These are phyloP conservation scores for Thaumetopoea pityocampa DNA, from an alignment of 1,140 invertebrate species.

Conservation along the genomic window DNA sequence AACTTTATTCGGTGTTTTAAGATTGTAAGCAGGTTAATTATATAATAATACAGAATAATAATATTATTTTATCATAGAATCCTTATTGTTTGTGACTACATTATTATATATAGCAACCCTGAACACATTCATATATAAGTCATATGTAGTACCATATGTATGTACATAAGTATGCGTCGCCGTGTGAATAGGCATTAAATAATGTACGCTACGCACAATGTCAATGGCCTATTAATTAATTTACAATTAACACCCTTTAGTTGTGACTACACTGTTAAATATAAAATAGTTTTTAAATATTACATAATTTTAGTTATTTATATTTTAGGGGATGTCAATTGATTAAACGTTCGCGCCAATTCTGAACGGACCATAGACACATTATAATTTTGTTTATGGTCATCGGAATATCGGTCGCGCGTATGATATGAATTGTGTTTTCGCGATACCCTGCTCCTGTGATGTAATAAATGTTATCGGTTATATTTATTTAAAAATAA, in stretches of 20 bases:
- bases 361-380: slow-evolving; percentile 4
- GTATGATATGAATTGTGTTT: slow-evolving; percentile 50
- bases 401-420: slow-evolving; percentile 9
- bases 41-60: too few relatives aligned
- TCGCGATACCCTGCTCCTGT: slow-evolving; percentile 72
- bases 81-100: too few relatives aligned
- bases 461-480: slow-evolving; percentile 76
- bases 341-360: slow-evolving; percentile 28
- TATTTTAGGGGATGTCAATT: slow-evolving; percentile 58
- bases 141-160: too few relatives aligned
- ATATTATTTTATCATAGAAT: too few relatives aligned
- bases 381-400: slow-evolving; percentile 15
- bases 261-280: slow-evolving; percentile 18
- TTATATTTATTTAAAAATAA: slow-evolving; percentile 75
- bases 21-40: too few relatives aligned
- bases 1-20: too few relatives aligned
- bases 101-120: too few relatives aligned
- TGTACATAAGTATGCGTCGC: too few relatives aligned
- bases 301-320: slow-evolving; percentile 52
- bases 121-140: too few relatives aligned
- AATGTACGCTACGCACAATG: slow-evolving; percentile 15
- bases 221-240: slow-evolving; percentile 8
- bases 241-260: slow-evolving; percentile 5
- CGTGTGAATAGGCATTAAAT: slow-evolving; percentile 1
- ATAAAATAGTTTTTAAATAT: slow-evolving; percentile 15